Conservation (phyloP, 2,888 invertebrate species). For the Melanostoma mellinum region DNA sequence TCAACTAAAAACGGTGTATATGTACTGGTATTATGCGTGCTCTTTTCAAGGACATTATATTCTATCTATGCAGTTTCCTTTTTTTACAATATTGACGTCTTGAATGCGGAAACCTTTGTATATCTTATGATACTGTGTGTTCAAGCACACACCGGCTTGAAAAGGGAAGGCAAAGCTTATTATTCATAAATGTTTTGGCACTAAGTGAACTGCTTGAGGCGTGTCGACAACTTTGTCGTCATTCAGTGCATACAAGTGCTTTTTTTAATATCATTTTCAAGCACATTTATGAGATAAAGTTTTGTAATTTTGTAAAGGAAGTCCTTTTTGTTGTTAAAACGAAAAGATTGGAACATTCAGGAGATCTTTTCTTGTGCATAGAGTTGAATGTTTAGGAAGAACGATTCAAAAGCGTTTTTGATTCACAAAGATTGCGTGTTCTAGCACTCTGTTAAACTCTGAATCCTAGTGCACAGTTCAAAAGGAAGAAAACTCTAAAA, state of each 20-base stretch:
- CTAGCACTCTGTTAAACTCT: too few relatives aligned
- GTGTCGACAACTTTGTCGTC: constrained; percentile 20
- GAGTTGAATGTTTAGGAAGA: too few relatives aligned
- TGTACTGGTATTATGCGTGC: constrained; percentile 26
- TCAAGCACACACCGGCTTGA: neutral
- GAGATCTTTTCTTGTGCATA: too few relatives aligned
- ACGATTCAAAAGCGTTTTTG: too few relatives aligned
- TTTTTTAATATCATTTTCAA: constrained; percentile 44
- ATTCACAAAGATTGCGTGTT: too few relatives aligned
- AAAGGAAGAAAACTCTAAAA: too few relatives aligned
- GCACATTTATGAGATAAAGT: constrained; percentile 41
- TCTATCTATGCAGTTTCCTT: constrained; percentile 22
- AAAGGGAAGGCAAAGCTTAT: constrained; percentile 28
- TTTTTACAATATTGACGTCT: constrained; percentile 58
- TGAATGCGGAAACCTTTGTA: constrained; percentile 64
- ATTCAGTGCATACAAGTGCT: constrained; percentile 40
- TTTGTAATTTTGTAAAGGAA: constrained; percentile 39
- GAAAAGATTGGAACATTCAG: too few relatives aligned
- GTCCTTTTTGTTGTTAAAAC: constrained; percentile 1
- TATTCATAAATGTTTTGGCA: constrained; percentile 59
- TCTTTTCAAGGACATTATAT: constrained; percentile 59
- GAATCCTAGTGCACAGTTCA: too few relatives aligned
- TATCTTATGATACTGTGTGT: constrained; percentile 37
- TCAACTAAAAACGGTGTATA: constrained; percentile 29
- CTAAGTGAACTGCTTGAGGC: constrained; percentile 62